Percentiles rank a stretch among this genome's conserved stretches.
Conservation (phyloP, 1,140 invertebrate genomes). For the Euglossa dilemma region DNA sequence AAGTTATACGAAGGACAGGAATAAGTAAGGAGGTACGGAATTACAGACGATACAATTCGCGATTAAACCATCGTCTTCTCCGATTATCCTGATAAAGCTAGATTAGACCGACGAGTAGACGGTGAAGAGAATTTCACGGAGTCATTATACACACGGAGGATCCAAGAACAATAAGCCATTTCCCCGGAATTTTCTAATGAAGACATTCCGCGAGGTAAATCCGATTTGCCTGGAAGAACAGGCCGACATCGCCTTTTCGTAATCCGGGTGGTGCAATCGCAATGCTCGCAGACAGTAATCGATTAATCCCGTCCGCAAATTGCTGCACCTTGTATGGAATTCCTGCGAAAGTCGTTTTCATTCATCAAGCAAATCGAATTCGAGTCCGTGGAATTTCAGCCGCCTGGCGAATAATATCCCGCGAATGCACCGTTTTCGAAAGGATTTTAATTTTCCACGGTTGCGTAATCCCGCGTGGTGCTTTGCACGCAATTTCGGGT, state of each 20-base stretch:
- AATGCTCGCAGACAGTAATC: not conserved
- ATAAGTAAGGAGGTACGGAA: not conserved
- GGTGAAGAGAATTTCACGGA: not conserved
- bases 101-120: not conserved
- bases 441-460: conserved; percentile 13
- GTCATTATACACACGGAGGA: not conserved
- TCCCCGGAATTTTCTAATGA: conserved; percentile 6
- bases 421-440: not conserved
- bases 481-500: not conserved
- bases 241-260: not conserved
- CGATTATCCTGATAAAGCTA: not conserved
- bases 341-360: conserved; percentile 32
- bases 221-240: not conserved
- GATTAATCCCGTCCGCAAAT: conserved; percentile 45
- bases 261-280: conserved; percentile 25
- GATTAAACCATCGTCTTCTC: not conserved
- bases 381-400: conserved; percentile 20
- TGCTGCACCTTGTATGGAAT: conserved; percentile 36
- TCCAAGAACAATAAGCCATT: not conserved
- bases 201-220: conserved; percentile 3
- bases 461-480: not conserved
- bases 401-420: not conserved
- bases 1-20: too few species aligned
- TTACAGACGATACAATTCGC: not conserved
- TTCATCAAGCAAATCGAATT: conserved; percentile 39